Conservation (phyloP, 2,888 invertebrate species). For the Oeneis ivallda region DNA sequence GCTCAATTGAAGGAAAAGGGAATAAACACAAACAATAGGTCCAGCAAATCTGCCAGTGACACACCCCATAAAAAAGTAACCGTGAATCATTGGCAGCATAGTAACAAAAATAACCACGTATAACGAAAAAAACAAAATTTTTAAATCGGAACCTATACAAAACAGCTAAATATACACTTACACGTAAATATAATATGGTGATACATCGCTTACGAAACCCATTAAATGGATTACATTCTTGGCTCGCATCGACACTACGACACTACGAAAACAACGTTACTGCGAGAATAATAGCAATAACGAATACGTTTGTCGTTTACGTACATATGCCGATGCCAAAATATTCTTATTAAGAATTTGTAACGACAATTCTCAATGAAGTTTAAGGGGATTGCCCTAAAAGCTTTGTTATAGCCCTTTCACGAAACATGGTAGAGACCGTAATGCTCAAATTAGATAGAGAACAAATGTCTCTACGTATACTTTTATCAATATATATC, state of each 20-base stretch:
- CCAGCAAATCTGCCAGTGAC: background rate
- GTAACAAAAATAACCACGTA: conserved; percentile 11
- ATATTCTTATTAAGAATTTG: conserved; percentile 33
- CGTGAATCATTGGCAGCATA: background rate
- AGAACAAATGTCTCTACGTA: too few relatives aligned
- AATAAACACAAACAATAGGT: background rate
- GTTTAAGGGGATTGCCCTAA: background rate
- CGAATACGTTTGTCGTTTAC: conserved; percentile 36
- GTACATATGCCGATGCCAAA: conserved; percentile 40
- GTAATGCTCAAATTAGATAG: too few relatives aligned
- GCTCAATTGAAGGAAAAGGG: too few relatives aligned
- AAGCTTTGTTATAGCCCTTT: background rate
- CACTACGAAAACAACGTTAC: conserved; percentile 57
- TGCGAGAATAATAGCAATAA: conserved; percentile 49
- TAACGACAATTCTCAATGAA: conserved; percentile 4
- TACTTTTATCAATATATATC: too few relatives aligned
- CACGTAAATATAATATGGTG: conserved; percentile 45
- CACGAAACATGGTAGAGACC: too few relatives aligned
- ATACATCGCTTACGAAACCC: conserved; percentile 60
- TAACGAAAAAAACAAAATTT: conserved; percentile 8
- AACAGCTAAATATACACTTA: conserved; percentile 28
- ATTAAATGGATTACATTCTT: conserved; percentile 70
- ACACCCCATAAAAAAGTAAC: background rate
- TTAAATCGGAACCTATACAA: conserved; percentile 3
- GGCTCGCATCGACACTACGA: conserved; percentile 53